Evolutionary conservation across 2,888 invertebrate species (phyloP), one percentile per base, ranked within the genome.

Genomic region (Acholoe squamosa): DNA sequence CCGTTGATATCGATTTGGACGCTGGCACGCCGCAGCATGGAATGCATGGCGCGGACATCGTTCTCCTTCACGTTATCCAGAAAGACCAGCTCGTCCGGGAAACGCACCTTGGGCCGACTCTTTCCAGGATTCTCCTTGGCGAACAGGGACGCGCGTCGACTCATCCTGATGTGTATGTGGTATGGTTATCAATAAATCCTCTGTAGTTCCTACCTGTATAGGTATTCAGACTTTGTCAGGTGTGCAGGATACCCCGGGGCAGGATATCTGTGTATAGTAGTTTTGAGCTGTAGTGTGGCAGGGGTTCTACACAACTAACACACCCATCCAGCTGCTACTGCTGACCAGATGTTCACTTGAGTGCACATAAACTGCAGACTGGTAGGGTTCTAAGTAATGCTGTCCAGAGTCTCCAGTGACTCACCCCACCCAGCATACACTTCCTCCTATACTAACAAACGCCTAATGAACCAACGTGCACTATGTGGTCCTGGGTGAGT

Each of bases 31-130:
- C 95, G 92, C 88, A 95, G 93, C 95, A 95, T 95, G 71, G 92
- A 91, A 84, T 94, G 93, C 84, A 95, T 92, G 16, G 94, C 95
- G 52, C 92, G 90, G 71, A 95, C 92, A 91, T 95, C 95, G 92
- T 95, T 95, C 90, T 95, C 95, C 89, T 95, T 95, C 31, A 95
- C 94, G 92, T 94, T 95, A 91, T 95, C 95, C 92, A 95, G 92
- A 92, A 95, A 95, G 28, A 95, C 95, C 22, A 95, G 92, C 90
- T 95, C 95, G 90, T 95, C 95, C 5, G 95, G 94, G 91, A 95
- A 95, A 19, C 95, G 93, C 0, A 95, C 95, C 67, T 93, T 93
- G 0, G 94, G 94, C 89, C 94, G 93, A 19, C 93, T 89, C 90
- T 94, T 94, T 43, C 93, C 93, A 22, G 94, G 94, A 90, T 95